Conservation (phyloP, 2,797 vertebrate species). For the Labeo calbasu region DNA sequence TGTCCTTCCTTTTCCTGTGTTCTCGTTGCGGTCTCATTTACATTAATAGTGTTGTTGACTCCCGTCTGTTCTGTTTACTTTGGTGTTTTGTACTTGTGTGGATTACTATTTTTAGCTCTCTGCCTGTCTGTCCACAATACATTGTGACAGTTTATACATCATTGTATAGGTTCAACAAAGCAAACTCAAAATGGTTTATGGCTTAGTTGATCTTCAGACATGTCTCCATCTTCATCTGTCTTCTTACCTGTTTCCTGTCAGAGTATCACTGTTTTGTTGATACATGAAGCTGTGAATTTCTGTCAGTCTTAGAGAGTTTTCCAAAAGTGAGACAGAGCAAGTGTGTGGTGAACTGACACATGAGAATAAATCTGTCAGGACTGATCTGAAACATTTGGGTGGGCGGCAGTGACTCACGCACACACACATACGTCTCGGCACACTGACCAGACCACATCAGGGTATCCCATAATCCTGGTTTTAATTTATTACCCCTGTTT, state of each 20-base stretch:
- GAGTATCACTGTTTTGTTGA: constrained; percentile 8
- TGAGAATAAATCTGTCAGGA: constrained; percentile 37
- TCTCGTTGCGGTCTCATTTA: neutral
- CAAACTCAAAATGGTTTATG: neutral
- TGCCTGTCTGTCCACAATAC: neutral
- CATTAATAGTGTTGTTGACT: neutral
- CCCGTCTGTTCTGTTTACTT: neutral
- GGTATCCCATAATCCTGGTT: constrained; percentile 1
- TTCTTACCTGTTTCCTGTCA: neutral
- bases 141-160: neutral
- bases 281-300: neutral
- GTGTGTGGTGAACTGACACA: constrained; percentile 15
- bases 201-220: neutral
- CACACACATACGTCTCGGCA: neutral
- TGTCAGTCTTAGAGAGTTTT: neutral
- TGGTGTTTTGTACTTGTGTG: neutral
- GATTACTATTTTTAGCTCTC: neutral
- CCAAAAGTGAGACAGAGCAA: neutral
- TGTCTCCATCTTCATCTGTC: neutral
- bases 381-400: neutral
- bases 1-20: neutral
- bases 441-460: constrained; percentile 13
- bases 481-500: constrained; percentile 16
- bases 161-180: neutral
- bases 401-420: neutral